Base-by-base conservation (phyloP, 2,797 vertebrate genomes). In the Sebastes minor region DNA sequence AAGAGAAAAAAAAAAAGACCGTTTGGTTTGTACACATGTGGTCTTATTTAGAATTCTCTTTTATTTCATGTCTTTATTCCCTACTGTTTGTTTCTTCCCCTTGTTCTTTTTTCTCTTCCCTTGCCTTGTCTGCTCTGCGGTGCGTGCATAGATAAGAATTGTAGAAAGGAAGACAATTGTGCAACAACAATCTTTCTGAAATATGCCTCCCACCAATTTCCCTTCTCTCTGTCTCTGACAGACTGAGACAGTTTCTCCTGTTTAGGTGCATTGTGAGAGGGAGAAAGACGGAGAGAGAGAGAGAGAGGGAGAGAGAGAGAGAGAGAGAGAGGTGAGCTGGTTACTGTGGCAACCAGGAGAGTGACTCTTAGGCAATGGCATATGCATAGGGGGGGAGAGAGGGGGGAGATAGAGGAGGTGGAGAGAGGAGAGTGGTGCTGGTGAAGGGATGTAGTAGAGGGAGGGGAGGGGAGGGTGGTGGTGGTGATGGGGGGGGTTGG, bases 331-430 rank as follows among this genome's bases (percentile, higher is more conserved):
- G 94, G 93, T 95, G 89, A 94, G 90, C 86, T 89, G 90, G 95
- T 96, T 96, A 94, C 95, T 95, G 94, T 95, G 94, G 95, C 95
- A 96, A 96, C 95, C 92, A 94, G 92, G 90, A 92, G 93, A 95
- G 91, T 95, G 94, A 96, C 95, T 95, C 92, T 91, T 89, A 89
- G 91, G 92, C 91, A 91, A 87, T 92, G 93, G 91, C 92, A 94
- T 94, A 93, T 93, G 90, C 88, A 90, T 83, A 42, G 84, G 60
- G 81, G 78, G 35, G 46, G 76, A 18, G 64, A 46, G 71, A 71
- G 38, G 27, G 71, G 71, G 71, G 80, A 90, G 74, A 82, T 75
- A 68, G 71, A 77, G 72, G 84, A 78, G 78, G 81, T 65, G 60
- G 69, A 72, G 78, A 84, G 62, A 33, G 66, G 70, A 72, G 83